Evolutionary conservation across 1,140 invertebrate species (phyloP).

Genomic region (Pachypeltis micranthus): DNA sequence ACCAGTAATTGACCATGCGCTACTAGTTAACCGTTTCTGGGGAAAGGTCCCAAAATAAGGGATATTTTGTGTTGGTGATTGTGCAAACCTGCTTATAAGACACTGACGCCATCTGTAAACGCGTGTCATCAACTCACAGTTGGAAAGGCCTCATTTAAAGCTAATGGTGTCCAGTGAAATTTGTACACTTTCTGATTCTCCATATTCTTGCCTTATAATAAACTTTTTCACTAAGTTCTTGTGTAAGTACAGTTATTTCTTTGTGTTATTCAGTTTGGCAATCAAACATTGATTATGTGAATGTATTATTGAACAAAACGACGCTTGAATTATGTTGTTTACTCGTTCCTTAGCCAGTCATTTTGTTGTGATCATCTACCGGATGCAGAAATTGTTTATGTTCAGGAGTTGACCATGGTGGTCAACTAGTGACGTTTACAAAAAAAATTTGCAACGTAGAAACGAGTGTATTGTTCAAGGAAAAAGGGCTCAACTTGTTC

Average conservation of each 20-base stretch:
- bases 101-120: neutral
- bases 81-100: neutral
- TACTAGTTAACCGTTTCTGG: neutral
- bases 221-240: neutral
- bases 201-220: neutral
- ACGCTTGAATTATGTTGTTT: neutral
- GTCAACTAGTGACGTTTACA: neutral
- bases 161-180: neutral
- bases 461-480: no score
- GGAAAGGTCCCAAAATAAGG: neutral
- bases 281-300: neutral
- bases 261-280: neutral
- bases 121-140: neutral
- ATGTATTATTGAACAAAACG: neutral
- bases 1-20: neutral
- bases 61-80: neutral
- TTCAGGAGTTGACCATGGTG: neutral
- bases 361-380: neutral
- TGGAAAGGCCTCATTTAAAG: neutral
- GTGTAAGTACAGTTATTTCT: neutral
- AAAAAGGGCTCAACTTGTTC: no score
- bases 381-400: neutral
- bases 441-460: no score
- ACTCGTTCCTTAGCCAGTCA: neutral
- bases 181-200: neutral